Percentiles rank a stretch among this genome's conserved stretches.
Evolutionary conservation across 2,797 vertebrate genomes (phyloP).

Genomic region (Channallabes apus): DNA sequence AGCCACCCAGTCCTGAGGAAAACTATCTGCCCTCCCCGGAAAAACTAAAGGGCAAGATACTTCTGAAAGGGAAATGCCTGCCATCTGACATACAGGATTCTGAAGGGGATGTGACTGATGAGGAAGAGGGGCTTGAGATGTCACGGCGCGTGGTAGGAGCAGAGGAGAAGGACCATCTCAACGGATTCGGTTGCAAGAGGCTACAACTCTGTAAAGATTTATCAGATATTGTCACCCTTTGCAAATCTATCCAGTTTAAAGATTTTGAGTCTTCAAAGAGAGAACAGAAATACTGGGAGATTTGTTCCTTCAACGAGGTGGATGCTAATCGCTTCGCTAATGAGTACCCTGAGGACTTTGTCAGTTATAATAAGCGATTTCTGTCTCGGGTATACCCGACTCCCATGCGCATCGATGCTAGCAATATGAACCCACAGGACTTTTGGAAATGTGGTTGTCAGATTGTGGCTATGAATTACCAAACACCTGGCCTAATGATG

Average conservation of each 20-base stretch:
- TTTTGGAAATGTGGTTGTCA: conserved; percentile 96
- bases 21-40: conserved; percentile 87
- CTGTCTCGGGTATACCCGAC: conserved; percentile 87
- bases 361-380: conserved; percentile 89
- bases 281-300: conserved; percentile 86
- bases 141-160: conserved; percentile 74
- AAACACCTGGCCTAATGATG: conserved; percentile 92
- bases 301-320: conserved; percentile 91
- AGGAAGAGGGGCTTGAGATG: conserved; percentile 87
- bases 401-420: conserved; percentile 91
- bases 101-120: conserved; percentile 87
- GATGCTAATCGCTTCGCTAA: conserved; percentile 86
- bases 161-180: conserved; percentile 77
- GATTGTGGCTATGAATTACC: conserved; percentile 94
- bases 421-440: conserved; percentile 95
- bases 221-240: conserved; percentile 86
- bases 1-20: conserved; percentile 76
- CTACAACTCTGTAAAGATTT: conserved; percentile 82
- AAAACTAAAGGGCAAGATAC: conserved; percentile 86
- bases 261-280: conserved; percentile 84
- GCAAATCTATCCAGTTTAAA: conserved; percentile 84
- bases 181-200: conserved; percentile 73
- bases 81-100: conserved; percentile 71
- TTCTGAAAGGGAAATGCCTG: conserved; percentile 86
- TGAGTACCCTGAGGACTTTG: conserved; percentile 90